phyloP scores from a whole-genome alignment of 2,888 invertebrate genomes.

The Heliothis peltigera region DNA sequence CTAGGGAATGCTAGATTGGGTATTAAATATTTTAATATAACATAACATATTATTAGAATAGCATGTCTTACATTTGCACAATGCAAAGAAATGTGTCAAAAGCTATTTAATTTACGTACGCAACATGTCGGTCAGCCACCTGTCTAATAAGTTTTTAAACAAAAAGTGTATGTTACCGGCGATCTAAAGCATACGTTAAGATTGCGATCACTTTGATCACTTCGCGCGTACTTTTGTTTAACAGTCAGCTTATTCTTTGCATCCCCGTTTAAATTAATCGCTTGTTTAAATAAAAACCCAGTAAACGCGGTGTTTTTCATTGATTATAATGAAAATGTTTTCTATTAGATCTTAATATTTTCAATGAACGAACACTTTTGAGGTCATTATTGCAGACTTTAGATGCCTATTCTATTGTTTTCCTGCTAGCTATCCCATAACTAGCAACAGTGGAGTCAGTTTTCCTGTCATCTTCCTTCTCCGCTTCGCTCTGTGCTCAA shows the following conservation, averaged over 20 bases:
- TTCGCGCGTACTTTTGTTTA: constrained; percentile 56
- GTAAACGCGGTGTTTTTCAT: constrained; percentile 3
- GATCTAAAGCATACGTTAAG: constrained; percentile 47
- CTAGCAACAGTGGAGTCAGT: too few relatives aligned
- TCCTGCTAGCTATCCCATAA: too few relatives aligned
- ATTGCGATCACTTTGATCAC: constrained; percentile 58
- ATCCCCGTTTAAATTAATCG: constrained; percentile 35
- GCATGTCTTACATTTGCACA: constrained; percentile 4
- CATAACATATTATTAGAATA: too few relatives aligned
- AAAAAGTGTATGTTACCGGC: constrained; percentile 49
- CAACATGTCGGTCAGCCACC: constrained; percentile 47
- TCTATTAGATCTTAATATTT: too few relatives aligned
- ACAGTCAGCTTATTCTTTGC: constrained; percentile 43
- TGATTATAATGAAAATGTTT: background rate
- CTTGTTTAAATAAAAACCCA: constrained; percentile 15
- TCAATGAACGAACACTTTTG: too few relatives aligned
- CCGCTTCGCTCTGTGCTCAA: too few relatives aligned
- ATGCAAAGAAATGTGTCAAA: constrained; percentile 34
- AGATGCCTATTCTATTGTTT: too few relatives aligned
- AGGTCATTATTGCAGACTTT: too few relatives aligned
- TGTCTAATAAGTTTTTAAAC: constrained; percentile 57
- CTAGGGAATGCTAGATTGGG: too few relatives aligned
- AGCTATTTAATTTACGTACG: constrained; percentile 37
- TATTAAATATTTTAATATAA: too few relatives aligned
- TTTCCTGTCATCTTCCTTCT: too few relatives aligned